Evolutionary conservation across 2,888 invertebrate species (phyloP).

Genomic region (Terebella lapidaria): DNA sequence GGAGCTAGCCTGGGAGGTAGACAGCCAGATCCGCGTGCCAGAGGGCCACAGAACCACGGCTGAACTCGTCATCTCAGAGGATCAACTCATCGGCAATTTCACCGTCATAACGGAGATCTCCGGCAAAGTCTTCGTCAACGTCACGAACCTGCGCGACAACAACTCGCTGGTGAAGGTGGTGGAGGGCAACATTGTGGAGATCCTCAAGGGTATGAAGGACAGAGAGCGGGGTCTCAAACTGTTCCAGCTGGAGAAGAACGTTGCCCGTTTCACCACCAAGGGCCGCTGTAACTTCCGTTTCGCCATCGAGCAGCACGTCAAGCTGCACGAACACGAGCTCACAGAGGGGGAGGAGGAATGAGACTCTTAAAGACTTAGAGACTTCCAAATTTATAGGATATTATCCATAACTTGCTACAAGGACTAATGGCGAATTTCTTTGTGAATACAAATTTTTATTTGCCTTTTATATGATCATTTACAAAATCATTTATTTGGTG

Average conservation of each 20-base stretch:
- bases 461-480: no score
- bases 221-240: constrained; percentile 19
- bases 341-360: no score
- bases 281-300: constrained; percentile 35
- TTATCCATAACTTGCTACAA: no score
- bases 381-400: no score
- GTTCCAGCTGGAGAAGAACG: constrained; percentile 20
- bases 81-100: constrained; percentile 53
- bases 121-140: constrained; percentile 30
- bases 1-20: constrained; percentile 55
- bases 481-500: no score
- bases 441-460: no score
- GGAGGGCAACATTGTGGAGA: constrained; percentile 39
- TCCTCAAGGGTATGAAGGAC: constrained; percentile 24
- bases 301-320: constrained; percentile 30
- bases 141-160: constrained; percentile 26
- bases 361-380: no score
- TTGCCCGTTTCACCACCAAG: constrained; percentile 30
- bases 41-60: constrained; percentile 47
- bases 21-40: constrained; percentile 54
- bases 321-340: no score
- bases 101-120: constrained; percentile 40
- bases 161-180: constrained; percentile 29
- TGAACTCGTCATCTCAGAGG: constrained; percentile 54
- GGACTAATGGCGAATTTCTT: no score